phyloP scores from a whole-genome alignment of 2,797 vertebrate species.

The Chrosomus eos region DNA sequence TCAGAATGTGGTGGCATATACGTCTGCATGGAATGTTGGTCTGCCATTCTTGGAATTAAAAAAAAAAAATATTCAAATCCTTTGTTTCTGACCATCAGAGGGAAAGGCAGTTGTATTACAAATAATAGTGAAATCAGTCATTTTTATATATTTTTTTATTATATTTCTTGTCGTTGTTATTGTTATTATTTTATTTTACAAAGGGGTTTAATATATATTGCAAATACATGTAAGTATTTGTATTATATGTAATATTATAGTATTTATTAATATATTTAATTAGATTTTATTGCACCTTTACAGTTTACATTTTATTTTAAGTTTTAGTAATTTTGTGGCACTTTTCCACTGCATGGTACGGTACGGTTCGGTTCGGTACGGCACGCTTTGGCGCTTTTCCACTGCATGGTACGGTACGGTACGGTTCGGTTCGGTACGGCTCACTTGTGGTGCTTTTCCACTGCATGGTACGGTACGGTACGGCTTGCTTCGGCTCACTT shows the following conservation, averaged over 20 bases:
- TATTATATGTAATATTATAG: not conserved
- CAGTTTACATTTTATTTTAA: not conserved
- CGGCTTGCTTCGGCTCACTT: no score
- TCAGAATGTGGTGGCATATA: conserved; percentile 50
- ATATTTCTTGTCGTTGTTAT: no score
- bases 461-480: no score
- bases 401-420: no score
- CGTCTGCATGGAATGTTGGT: conserved; percentile 25
- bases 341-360: no score
- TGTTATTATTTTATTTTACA: not conserved
- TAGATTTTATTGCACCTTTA: not conserved
- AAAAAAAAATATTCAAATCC: conserved; percentile 17
- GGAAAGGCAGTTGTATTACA: conserved; percentile 31
- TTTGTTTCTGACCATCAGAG: conserved; percentile 38
- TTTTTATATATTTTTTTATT: not conserved
- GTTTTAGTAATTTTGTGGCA: not conserved
- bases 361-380: no score
- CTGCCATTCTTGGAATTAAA: conserved; percentile 30
- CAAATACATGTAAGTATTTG: not conserved
- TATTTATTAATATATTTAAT: no score
- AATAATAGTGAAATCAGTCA: not conserved
- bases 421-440: no score
- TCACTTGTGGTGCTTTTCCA: no score
- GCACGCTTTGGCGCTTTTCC: no score
- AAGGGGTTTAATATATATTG: not conserved